Percentiles rank a stretch among this genome's conserved stretches.
These are phyloP conservation scores for Caenorhabditis sp. DNA, from an alignment of 2,888 invertebrate species.

Conservation along the genomic window DNA sequence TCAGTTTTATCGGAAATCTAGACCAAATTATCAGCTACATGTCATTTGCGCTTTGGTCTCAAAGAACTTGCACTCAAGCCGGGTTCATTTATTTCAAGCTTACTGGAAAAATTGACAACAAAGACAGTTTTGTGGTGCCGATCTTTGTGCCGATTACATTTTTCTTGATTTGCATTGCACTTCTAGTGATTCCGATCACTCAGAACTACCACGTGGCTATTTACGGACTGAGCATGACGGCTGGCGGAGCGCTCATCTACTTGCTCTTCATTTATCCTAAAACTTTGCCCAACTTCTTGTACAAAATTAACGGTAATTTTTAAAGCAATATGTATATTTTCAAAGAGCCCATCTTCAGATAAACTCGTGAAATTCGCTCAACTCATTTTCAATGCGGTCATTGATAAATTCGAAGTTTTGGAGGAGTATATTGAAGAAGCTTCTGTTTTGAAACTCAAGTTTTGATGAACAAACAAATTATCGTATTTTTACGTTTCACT, in stretches of 20 bases:
- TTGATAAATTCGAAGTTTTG: slow-evolving; percentile 18
- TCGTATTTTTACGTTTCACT: not conserved
- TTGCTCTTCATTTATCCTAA: slow-evolving; percentile 70
- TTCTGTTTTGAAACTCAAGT: slow-evolving; percentile 21
- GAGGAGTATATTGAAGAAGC: slow-evolving; percentile 12
- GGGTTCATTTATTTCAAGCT: slow-evolving; percentile 64
- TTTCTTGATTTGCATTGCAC: slow-evolving; percentile 67
- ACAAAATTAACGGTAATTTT: slow-evolving; percentile 58
- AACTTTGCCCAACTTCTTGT: slow-evolving; percentile 56
- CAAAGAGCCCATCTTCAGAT: slow-evolving; percentile 38
- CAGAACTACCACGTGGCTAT: slow-evolving; percentile 72
- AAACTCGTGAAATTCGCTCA: slow-evolving; percentile 45
- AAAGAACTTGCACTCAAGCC: slow-evolving; percentile 65
- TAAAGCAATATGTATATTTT: not conserved
- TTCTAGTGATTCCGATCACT: slow-evolving; percentile 70
- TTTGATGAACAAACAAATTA: not conserved
- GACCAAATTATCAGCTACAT: slow-evolving; percentile 75
- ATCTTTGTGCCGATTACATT: slow-evolving; percentile 69
- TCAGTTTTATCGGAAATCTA: slow-evolving; percentile 73
- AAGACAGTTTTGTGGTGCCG: slow-evolving; percentile 65
- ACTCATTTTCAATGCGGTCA: slow-evolving; percentile 55
- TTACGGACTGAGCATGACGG: slow-evolving; percentile 65
- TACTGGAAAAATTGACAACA: slow-evolving; percentile 35
- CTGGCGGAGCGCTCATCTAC: slow-evolving; percentile 68
- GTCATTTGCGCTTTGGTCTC: slow-evolving; percentile 73